Evolutionary conservation across 2,888 invertebrate genomes (phyloP).

Genomic region (Aradus depressus): DNA sequence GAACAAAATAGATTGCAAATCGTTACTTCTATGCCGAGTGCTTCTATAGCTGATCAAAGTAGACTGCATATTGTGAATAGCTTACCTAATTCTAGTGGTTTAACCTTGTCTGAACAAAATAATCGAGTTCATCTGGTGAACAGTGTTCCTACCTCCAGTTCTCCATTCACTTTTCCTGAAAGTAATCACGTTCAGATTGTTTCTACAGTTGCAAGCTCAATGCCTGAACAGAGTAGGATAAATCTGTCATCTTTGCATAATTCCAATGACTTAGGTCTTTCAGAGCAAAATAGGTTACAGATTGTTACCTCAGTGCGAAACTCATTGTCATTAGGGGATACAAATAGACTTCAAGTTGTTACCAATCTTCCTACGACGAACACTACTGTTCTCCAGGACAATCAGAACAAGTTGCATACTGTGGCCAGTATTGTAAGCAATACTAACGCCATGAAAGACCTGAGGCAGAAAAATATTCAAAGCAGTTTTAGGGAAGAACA

Average conservation of each 20-base stretch:
- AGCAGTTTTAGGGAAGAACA: constrained; percentile 10
- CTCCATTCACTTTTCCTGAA: constrained; percentile 20
- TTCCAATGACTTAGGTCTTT: constrained; percentile 11
- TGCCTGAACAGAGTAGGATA: constrained; percentile 14
- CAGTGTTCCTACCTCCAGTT: constrained; percentile 27
- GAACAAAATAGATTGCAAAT: constrained; percentile 30
- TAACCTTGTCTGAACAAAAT: constrained; percentile 21
- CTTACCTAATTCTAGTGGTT: constrained; percentile 18
- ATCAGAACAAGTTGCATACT: constrained; percentile 19
- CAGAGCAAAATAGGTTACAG: constrained; percentile 26
- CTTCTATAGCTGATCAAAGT: constrained; percentile 25
- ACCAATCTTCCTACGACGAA: constrained; percentile 9
- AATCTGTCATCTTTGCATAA: constrained; percentile 13
- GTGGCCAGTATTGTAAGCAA: constrained; percentile 14
- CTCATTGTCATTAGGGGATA: constrained; percentile 16
- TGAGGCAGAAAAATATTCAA: constrained; percentile 13
- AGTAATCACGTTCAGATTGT: constrained; percentile 27
- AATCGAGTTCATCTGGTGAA: constrained; percentile 30
- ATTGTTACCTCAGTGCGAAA: constrained; percentile 27
- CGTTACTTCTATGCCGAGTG: constrained; percentile 25
- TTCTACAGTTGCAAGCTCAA: constrained; percentile 25
- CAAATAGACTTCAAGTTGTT: constrained; percentile 19
- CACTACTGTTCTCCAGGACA: constrained; percentile 4
- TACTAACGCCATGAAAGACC: constrained; percentile 17
- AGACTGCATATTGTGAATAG: constrained; percentile 29